These are phyloP conservation scores for Chaitophorus viminalis DNA, from an alignment of 2,888 invertebrate genomes.

Conservation along the genomic window DNA sequence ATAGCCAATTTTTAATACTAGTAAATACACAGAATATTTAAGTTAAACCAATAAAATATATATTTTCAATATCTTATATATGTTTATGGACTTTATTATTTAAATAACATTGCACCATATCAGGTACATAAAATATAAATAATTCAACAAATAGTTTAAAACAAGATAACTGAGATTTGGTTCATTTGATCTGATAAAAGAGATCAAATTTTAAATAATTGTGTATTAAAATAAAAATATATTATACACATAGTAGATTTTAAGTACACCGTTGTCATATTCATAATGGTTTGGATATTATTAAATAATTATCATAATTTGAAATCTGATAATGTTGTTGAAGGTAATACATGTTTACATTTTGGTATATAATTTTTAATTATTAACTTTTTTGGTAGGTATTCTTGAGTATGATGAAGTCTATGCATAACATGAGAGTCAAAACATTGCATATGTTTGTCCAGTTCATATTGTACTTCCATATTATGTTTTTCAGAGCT, in stretches of 20 bases:
- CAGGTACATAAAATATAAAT: slow-evolving; percentile 8
- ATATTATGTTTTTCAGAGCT: slow-evolving; percentile 9
- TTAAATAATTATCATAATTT: slow-evolving; percentile 40
- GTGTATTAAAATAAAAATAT: not conserved
- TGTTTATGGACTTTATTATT: not conserved
- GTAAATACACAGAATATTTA: not conserved
- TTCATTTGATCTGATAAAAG: not conserved
- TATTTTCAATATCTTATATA: not conserved
- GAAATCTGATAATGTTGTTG: not conserved
- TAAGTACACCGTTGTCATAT: not conserved
- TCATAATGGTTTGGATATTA: not conserved
- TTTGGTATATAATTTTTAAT: slow-evolving; percentile 50
- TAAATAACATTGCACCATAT: not conserved
- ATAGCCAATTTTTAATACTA: not conserved
- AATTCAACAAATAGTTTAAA: slow-evolving; percentile 18
- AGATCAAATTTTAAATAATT: slow-evolving; percentile 38
- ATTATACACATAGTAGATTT: not conserved
- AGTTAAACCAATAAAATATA: too few species aligned
- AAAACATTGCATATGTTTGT: slow-evolving; percentile 47
- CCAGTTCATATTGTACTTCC: slow-evolving; percentile 42
- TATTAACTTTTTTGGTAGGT: slow-evolving; percentile 51
- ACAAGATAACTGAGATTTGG: not conserved
- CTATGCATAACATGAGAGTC: slow-evolving; percentile 52
- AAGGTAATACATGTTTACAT: slow-evolving; percentile 43
- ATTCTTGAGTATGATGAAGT: slow-evolving; percentile 46